A percentile compares a stretch with the other conserved stretches of the same genome.
phyloP scores from a whole-genome alignment of 2,113 vertebrate species.

The Salvelinus sp. region DNA sequence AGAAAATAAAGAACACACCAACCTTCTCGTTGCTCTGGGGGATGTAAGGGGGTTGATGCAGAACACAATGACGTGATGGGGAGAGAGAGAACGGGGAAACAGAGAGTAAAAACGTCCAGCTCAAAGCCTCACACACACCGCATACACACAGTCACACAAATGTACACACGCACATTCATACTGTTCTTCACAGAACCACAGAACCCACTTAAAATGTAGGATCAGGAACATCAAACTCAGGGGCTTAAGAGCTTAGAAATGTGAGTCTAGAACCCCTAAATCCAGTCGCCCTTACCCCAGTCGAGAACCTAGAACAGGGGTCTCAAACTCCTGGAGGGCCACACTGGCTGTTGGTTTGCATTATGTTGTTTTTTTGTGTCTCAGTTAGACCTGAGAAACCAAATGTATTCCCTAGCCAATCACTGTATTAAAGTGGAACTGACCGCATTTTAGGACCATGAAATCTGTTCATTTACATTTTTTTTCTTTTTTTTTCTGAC shows the following conservation, averaged over 20 bases:
- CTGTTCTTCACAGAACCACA: neutral
- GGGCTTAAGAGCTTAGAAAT: no score
- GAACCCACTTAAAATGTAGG: conserved; percentile 45
- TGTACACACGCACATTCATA: conserved; percentile 3
- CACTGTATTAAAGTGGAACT: no score
- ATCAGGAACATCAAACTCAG: neutral
- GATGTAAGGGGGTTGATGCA: conserved; percentile 99
- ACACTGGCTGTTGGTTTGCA: no score
- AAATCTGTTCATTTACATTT: no score
- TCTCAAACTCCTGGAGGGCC: neutral
- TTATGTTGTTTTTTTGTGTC: no score
- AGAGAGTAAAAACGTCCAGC: conserved; percentile 99
- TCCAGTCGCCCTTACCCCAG: neutral
- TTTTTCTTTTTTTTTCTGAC: no score
- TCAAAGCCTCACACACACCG: conserved; percentile 74
- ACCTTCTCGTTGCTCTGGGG: conserved; percentile 99
- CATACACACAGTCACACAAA: conserved; percentile 15
- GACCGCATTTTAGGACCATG: no score
- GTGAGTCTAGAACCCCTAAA: conserved; percentile 29
- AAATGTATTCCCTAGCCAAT: no score
- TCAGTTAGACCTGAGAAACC: no score
- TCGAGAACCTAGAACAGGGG: no score
- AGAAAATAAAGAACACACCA: conserved; percentile 99
- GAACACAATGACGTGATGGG: conserved; percentile 99
- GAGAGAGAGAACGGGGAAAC: conserved; percentile 80